A percentile compares a stretch with the other conserved stretches of the same genome.
These are phyloP conservation scores for Cataglyphis rosenhaueri DNA, from an alignment of 2,888 invertebrate species.

Conservation along the genomic window DNA sequence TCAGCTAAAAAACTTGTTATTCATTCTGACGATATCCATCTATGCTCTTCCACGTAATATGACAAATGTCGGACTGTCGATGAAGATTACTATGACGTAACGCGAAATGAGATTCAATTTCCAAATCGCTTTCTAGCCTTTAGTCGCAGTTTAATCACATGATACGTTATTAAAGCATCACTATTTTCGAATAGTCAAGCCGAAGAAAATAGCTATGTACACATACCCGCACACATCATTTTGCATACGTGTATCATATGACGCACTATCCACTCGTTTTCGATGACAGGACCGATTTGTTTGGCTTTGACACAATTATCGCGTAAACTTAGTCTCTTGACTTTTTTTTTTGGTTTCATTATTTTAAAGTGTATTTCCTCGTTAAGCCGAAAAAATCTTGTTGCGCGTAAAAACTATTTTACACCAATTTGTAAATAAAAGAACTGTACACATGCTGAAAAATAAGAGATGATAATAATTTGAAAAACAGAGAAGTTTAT, in stretches of 20 bases:
- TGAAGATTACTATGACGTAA: neutral
- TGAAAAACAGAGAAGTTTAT: neutral
- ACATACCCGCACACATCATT: constrained; percentile 13
- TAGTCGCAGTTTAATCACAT: neutral
- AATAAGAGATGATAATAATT: neutral
- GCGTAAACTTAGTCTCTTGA: neutral
- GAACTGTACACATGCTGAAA: neutral
- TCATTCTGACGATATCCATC: neutral
- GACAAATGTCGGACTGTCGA: neutral
- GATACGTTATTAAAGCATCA: constrained; percentile 21
- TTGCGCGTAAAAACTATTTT: neutral
- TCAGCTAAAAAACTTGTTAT: neutral
- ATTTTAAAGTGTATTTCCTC: neutral
- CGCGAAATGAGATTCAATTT: neutral
- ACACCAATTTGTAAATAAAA: neutral
- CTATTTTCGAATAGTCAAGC: constrained; percentile 35
- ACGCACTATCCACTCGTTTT: constrained; percentile 36
- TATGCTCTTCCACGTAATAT: neutral
- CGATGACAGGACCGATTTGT: constrained; percentile 12
- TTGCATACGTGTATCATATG: constrained; percentile 53
- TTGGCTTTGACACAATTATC: neutral
- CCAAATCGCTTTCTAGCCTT: neutral
- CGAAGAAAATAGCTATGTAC: constrained; percentile 57
- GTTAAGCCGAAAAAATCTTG: neutral
- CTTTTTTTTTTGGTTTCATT: neutral